phyloP scores from a whole-genome alignment of 1,140 invertebrate species.

The Conus betulinus region DNA sequence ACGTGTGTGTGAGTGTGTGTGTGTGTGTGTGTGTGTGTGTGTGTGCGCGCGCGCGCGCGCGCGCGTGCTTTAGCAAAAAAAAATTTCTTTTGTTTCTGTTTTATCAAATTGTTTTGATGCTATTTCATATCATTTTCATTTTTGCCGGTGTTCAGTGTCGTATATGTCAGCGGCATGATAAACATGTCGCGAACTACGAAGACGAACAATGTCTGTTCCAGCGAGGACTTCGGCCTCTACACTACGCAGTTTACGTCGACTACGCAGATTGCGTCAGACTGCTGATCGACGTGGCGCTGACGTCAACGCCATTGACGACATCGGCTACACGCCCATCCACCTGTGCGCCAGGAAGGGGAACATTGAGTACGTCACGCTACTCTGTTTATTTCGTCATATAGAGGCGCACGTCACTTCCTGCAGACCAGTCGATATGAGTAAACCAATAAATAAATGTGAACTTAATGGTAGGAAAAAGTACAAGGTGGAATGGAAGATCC shows the following conservation, averaged over 20 bases:
- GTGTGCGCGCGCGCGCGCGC: background rate
- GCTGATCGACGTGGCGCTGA: constrained; percentile 81
- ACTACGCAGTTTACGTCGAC: constrained; percentile 92
- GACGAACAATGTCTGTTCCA: background rate
- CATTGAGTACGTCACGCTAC: constrained; percentile 12
- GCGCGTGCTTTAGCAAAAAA: background rate
- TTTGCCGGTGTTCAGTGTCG: no score
- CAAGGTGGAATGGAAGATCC: no score
- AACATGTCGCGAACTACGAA: no score
- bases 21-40: background rate
- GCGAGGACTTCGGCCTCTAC: constrained; percentile 87
- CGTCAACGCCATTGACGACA: constrained; percentile 91
- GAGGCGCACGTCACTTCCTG: background rate
- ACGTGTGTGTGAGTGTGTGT: background rate
- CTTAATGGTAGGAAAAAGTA: no score
- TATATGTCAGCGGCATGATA: no score
- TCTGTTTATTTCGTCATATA: background rate
- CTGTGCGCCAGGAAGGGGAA: constrained; percentile 90
- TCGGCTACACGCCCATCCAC: constrained; percentile 92
- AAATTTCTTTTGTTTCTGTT: no score
- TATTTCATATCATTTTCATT: no score
- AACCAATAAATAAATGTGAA: no score
- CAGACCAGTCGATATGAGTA: no score
- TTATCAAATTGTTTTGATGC: no score
- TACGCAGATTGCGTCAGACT: constrained; percentile 85